Evolutionary conservation across 2,797 vertebrate species (phyloP).

Genomic region (Chrosomus eos): DNA sequence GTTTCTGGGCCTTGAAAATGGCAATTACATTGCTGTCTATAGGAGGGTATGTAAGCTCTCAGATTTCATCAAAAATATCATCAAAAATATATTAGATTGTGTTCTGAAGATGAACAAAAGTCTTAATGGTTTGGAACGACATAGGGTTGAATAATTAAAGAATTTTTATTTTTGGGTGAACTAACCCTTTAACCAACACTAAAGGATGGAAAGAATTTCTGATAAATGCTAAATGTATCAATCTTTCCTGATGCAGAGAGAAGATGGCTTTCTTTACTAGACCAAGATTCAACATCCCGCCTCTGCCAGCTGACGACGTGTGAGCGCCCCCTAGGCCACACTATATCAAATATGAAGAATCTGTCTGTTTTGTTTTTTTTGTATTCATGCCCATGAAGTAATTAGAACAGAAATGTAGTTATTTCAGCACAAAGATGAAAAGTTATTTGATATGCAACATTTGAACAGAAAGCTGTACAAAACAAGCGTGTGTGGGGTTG

Average conservation of each 20-base stretch:
- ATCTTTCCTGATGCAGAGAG: conserved; percentile 82
- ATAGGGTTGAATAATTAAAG: no score
- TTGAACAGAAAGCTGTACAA: conserved; percentile 73
- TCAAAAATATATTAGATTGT: no score
- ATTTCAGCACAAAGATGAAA: conserved; percentile 78
- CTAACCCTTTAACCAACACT: not conserved
- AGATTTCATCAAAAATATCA: no score
- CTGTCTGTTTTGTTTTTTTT: conserved; percentile 78
- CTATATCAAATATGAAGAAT: conserved; percentile 91
- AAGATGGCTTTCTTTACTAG: conserved; percentile 99
- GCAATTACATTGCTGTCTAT: no score
- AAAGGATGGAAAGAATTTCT: not conserved
- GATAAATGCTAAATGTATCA: conserved; percentile 2
- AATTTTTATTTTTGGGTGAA: no score
- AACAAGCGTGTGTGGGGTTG: conserved; percentile 56
- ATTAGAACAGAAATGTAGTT: conserved; percentile 79
- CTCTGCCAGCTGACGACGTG: conserved; percentile 96
- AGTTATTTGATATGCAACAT: conserved; percentile 82
- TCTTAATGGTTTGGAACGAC: no score
- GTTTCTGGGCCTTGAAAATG: no score
- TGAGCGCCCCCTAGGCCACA: conserved; percentile 79
- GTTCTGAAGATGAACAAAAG: no score
- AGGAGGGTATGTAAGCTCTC: no score
- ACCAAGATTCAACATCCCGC: conserved; percentile 97
- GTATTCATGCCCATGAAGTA: conserved; percentile 88